phyloP scores from a whole-genome alignment of 2,113 vertebrate genomes.

The Pseudopipra pipra region DNA sequence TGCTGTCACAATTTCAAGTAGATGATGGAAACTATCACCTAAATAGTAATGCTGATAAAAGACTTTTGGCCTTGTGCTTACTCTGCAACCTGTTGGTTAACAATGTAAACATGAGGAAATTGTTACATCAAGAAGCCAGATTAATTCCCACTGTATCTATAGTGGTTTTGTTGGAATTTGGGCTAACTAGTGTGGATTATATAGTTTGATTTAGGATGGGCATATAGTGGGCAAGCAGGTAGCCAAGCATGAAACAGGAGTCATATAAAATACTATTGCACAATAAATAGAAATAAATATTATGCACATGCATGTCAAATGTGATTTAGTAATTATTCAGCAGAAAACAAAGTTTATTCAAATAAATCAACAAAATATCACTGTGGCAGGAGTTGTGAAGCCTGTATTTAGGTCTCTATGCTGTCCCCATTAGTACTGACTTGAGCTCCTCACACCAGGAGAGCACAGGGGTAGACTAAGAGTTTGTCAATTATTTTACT shows the following conservation, averaged over 20 bases:
- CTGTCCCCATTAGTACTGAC: background rate
- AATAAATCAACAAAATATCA: background rate
- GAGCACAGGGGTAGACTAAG: background rate
- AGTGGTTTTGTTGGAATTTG: background rate
- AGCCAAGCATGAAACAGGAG: background rate
- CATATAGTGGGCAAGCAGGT: background rate
- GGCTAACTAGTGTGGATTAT: background rate
- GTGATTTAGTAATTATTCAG: background rate
- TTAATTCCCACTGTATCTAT: background rate
- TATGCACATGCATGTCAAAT: background rate
- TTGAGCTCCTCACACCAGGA: background rate
- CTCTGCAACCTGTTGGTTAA: background rate
- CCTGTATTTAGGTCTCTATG: background rate
- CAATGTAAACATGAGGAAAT: background rate
- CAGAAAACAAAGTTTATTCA: background rate
- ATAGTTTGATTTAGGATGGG: background rate
- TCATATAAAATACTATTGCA: background rate
- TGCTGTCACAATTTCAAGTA: background rate
- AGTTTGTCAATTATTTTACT: background rate
- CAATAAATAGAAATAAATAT: slow-evolving; percentile 54
- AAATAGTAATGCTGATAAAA: background rate
- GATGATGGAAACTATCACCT: background rate
- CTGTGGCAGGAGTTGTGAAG: background rate
- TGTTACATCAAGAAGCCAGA: background rate
- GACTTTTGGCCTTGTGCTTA: background rate